Conservation (phyloP, 2,888 invertebrate species). For the Drosophila pegasa region DNA sequence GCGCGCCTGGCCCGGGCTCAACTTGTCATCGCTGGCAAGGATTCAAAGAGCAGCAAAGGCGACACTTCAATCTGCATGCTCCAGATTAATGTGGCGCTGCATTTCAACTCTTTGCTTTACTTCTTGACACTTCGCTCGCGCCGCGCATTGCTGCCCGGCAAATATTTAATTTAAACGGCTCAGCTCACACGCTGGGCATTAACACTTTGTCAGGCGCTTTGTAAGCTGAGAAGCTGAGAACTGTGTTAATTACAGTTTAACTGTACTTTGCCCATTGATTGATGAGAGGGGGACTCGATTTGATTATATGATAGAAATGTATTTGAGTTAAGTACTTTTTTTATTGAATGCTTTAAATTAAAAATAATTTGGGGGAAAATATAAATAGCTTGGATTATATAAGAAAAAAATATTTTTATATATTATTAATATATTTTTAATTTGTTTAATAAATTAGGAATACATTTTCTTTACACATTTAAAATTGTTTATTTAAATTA, state of each 20-base stretch:
- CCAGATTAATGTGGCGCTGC: conserved; percentile 73
- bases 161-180: conserved; percentile 70
- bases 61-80: conserved; percentile 76
- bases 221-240: conserved; percentile 8
- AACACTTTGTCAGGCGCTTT: conserved; percentile 13
- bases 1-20: conserved; percentile 1
- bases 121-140: conserved; percentile 39
- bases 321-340: background rate
- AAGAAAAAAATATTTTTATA: no score
- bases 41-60: conserved; percentile 26
- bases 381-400: no score
- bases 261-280: background rate
- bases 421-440: no score
- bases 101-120: conserved; percentile 54
- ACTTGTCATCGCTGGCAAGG: conserved; percentile 13
- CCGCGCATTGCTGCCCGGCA: conserved; percentile 38
- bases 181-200: conserved; percentile 25
- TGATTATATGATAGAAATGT: no score
- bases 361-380: no score
- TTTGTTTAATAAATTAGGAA: no score
- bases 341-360: background rate
- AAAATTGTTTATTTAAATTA: no score
- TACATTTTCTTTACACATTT: no score
- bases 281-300: background rate
- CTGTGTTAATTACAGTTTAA: conserved; percentile 12